phyloP scores from a whole-genome alignment of 2,113 vertebrate species.

The Vidua chalybeata region DNA sequence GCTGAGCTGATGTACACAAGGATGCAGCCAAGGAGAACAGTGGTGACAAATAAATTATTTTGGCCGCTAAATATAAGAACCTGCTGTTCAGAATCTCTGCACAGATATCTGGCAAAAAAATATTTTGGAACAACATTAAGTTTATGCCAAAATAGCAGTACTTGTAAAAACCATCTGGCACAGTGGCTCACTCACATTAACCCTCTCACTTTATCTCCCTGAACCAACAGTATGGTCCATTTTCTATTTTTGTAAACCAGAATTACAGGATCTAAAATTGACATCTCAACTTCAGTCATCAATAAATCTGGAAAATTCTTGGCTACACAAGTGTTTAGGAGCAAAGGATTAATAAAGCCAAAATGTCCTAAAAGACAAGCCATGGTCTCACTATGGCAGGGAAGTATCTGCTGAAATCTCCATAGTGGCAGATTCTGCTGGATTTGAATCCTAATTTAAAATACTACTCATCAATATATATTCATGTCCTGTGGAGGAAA shows the following conservation, averaged over 20 bases:
- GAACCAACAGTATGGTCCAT: not conserved
- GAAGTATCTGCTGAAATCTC: not conserved
- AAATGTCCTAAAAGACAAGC: not conserved
- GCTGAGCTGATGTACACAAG: not conserved
- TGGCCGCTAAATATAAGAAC: constrained; percentile 16
- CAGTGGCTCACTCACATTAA: not conserved
- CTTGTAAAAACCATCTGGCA: constrained; percentile 6
- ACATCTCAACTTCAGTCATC: not conserved
- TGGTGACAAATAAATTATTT: constrained; percentile 54
- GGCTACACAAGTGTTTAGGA: not conserved
- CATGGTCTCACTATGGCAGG: not conserved
- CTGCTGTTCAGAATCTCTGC: constrained; percentile 4
- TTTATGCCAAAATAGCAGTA: not conserved
- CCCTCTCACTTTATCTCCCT: not conserved
- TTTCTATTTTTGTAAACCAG: not conserved
- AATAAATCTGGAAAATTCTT: not conserved
- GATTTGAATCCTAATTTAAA: constrained; percentile 29
- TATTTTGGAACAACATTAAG: not conserved
- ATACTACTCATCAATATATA: constrained; percentile 31
- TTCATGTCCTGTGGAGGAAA: not conserved
- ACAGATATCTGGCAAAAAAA: not conserved
- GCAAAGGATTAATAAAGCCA: not conserved
- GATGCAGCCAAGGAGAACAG: constrained; percentile 48
- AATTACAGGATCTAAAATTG: not conserved
- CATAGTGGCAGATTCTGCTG: not conserved